Evolutionary conservation across 2,797 vertebrate genomes (phyloP).

Genomic region (Cheracebus regulus): DNA sequence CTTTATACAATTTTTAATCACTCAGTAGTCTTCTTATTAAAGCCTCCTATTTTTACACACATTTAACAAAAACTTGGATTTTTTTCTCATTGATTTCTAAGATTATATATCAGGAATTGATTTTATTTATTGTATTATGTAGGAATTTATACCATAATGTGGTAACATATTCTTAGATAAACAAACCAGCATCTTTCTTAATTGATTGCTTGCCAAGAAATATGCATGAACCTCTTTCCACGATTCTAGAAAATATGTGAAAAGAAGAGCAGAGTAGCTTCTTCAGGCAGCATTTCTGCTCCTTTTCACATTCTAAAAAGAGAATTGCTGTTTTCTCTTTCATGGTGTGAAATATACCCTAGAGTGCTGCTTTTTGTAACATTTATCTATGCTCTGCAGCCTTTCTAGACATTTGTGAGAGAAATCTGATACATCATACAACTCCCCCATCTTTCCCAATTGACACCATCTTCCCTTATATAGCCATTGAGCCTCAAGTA

Average conservation of each 20-base stretch:
- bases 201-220: not conserved
- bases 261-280: not conserved
- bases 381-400: not conserved
- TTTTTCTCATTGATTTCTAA: not conserved
- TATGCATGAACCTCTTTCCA: not conserved
- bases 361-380: not conserved
- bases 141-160: not conserved
- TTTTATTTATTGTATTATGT: not conserved
- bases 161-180: not conserved
- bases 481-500: not conserved
- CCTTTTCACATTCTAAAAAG: not conserved
- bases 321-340: not conserved
- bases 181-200: not conserved
- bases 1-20: not conserved
- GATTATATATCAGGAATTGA: not conserved
- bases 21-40: not conserved
- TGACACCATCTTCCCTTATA: not conserved
- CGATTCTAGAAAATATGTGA: not conserved
- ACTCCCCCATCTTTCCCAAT: accelerated
- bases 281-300: not conserved
- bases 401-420: not conserved
- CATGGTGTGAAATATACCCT: not conserved
- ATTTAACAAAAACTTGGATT: not conserved
- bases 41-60: not conserved
- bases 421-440: not conserved